Evolutionary conservation across 1,140 invertebrate species (phyloP).

Genomic region (Dendroctonus valens): DNA sequence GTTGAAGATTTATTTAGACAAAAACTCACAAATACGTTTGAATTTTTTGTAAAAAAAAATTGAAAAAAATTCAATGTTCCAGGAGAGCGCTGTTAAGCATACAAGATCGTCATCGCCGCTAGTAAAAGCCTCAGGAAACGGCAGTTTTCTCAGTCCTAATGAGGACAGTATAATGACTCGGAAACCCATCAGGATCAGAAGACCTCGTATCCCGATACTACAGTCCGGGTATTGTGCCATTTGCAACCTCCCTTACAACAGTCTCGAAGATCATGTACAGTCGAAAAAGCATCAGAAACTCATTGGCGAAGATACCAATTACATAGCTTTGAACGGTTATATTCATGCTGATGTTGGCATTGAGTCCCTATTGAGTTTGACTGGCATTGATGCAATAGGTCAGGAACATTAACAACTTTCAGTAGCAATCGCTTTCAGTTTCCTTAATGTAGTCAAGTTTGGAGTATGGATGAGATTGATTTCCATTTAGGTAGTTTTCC

Average conservation of each 20-base stretch:
- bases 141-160: conserved; percentile 16
- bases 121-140: conserved; percentile 6
- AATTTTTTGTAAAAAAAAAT: too few relatives aligned
- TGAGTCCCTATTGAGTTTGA: conserved; percentile 58
- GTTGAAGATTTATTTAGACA: too few relatives aligned
- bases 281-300: conserved; percentile 70
- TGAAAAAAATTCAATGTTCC: conserved; percentile 54
- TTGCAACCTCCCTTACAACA: conserved; percentile 68
- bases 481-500: conserved; percentile 19
- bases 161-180: conserved; percentile 51
- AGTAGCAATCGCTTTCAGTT: conserved; percentile 17
- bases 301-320: conserved; percentile 69
- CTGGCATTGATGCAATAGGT: conserved; percentile 44
- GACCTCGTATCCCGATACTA: conserved; percentile 55
- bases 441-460: conserved; percentile 10
- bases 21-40: too few relatives aligned
- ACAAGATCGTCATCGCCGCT: conserved; percentile 3
- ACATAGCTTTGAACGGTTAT: conserved; percentile 48
- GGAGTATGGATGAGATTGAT: conserved; percentile 10
- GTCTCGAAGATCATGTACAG: conserved; percentile 64
- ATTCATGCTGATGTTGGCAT: conserved; percentile 67
- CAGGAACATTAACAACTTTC: conserved; percentile 27
- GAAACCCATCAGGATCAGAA: conserved; percentile 61
- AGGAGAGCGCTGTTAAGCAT: conserved; percentile 12
- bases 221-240: conserved; percentile 72